A percentile compares a stretch with the other conserved stretches of the same genome.
phyloP scores from a whole-genome alignment of 2,113 vertebrate species.

The Oenanthe oenanthe region DNA sequence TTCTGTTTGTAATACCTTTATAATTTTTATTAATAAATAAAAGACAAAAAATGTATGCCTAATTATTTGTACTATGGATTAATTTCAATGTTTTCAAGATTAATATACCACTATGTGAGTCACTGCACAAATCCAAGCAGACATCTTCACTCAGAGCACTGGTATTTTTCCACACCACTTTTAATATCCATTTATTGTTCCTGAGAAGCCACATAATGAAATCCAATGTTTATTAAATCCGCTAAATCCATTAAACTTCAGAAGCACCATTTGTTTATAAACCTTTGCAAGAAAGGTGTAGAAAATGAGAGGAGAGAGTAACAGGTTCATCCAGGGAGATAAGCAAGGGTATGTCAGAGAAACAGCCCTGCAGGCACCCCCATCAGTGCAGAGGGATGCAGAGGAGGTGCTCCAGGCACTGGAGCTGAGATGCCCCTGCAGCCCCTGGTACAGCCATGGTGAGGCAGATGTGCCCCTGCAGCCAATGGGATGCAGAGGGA shows the following conservation, averaged over 20 bases:
- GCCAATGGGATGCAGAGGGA: no score
- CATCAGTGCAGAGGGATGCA: neutral
- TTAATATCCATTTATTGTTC: neutral
- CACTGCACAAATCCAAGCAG: neutral
- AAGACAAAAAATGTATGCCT: neutral
- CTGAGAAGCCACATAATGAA: neutral
- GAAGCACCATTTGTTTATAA: neutral
- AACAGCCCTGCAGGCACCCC: neutral
- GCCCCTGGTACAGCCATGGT: no score
- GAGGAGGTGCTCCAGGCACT: neutral
- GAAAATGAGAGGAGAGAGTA: neutral
- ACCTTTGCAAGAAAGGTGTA: neutral
- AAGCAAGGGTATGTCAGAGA: neutral
- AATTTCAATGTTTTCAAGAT: neutral
- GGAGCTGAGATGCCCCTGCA: no score
- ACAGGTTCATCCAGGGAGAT: neutral
- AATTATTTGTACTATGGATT: neutral
- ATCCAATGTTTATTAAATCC: neutral
- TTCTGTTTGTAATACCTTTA: neutral
- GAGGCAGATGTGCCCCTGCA: no score
- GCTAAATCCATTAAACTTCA: neutral
- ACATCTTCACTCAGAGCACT: neutral
- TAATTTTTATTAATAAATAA: neutral
- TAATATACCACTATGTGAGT: neutral
- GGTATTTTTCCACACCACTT: neutral